Base-by-base conservation (phyloP, 2,797 vertebrate species). In the Onychomys torridus region DNA sequence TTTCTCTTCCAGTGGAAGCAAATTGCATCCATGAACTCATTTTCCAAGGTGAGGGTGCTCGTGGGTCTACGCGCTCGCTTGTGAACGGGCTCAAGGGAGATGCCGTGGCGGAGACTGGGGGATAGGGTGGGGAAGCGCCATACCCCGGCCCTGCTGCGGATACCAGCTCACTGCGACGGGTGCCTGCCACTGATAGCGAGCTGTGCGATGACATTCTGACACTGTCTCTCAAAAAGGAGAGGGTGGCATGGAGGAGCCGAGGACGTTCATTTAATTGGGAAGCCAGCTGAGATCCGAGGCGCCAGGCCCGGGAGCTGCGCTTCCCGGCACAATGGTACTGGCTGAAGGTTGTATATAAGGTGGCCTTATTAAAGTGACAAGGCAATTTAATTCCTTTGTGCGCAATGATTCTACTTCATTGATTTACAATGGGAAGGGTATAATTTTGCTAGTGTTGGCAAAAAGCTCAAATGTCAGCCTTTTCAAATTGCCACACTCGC, bases 401-500 rank as follows among this genome's bases (percentile, higher is more conserved):
- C 98, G 88, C 97, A 96, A 98, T 99, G 99, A 99, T 99, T 99
- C 99, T 99, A 99, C 98, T 98, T 99, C 99, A 99, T 99, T 99
- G 98, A 99, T 99, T 99, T 99, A 99, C 99, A 99, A 99, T 99
- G 98, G 98, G 98, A 99, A 99, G 99, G 99, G 99, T 99, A 99
- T 99, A 99, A 99, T 99, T 99, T 99, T 99, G 99, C 99, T 98
- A 98, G 99, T 99, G 99, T 98, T 99, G 99, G 99, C 99, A 99
- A 99, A 99, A 99, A 99, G 99, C 99, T 98, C 99, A 99, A 99
- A 99, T 99, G 99, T 99, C 99, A 99, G 98, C 99, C 99, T 99
- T 99, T 99, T 99, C 99, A 99, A 99, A 98, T 99, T 98, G 99
- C 99, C 99, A 99, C 98, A 98, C 98, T 99, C 98, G 99, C 99